Base-by-base conservation (phyloP, 1,140 invertebrate species). In the Liolophura sinensis region DNA sequence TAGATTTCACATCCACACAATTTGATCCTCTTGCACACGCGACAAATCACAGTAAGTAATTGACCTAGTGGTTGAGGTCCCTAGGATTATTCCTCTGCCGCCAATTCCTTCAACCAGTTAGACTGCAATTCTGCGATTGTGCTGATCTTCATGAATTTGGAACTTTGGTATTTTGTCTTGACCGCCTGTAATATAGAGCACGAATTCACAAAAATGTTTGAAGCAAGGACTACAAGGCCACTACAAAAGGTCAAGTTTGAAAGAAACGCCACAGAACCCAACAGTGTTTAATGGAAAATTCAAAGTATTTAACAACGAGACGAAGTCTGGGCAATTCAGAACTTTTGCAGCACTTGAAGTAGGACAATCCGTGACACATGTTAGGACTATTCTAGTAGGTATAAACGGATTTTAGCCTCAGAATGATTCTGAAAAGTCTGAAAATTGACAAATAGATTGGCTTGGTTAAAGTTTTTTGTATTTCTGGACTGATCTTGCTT, bases 121-220 rank as follows among this genome's bases (percentile, higher is more conserved):
- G 74, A 79, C 62, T 85, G 83, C 46, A 87, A 73, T 69, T 86
- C 82, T 62, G 84, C 78, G 31, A 83, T 70, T 40, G 73, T 74
- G 67, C 86, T 87, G 51, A 87, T 85, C 66, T 84, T 79, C 73
- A 83, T 80, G 58, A 86, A 82, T 71, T 87, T 87, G 51, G 79
- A 81, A 68, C 81, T 80, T 11, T 79, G 72, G 73, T 87, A 88
- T 73, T 88, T 88, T 49, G 74, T 82, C 46, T 75, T 75, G 27
- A 87, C 80, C 68, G 86, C 84, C 86, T 87, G 70, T 40, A 83
- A 82, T 67, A 62, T 64, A 69, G 71, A 76, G 52, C 59, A 60
- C 18, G 50, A 63, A 60, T 46, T 57, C 46, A 48, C 31, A 25
- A 6, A 64, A 22, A 54, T 51, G 22, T 57, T 60, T 16, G 52